Conservation (phyloP, 1,140 invertebrate genomes). For the Drosophila leontia region DNA sequence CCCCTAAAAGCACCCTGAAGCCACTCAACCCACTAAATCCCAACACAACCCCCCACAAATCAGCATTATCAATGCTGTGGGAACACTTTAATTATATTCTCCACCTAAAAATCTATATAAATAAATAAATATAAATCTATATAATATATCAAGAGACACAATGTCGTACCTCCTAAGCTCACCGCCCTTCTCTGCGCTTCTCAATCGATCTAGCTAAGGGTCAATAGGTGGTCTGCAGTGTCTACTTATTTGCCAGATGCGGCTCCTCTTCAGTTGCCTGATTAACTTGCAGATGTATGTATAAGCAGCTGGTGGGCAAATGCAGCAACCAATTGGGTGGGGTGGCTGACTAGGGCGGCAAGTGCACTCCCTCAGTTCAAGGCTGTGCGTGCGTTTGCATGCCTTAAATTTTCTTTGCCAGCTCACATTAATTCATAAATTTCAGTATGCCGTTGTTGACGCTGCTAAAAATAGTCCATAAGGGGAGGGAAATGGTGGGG, state of each 20-base stretch:
- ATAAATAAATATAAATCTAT: too few species aligned
- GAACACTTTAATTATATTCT: neutral
- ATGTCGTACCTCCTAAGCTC: too few species aligned
- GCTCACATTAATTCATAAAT: constrained; percentile 46
- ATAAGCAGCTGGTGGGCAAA: neutral
- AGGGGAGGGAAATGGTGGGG: neutral
- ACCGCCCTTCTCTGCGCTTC: neutral
- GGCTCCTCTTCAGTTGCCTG: constrained; percentile 2
- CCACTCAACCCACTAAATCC: neutral
- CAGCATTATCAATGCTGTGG: constrained; percentile 30
- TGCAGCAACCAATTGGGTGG: constrained; percentile 12
- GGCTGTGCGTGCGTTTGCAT: constrained; percentile 32
- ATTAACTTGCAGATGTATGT: constrained; percentile 44
- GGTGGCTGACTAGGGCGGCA: constrained; percentile 6
- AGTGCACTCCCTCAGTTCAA: constrained; percentile 49
- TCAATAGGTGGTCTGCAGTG: neutral
- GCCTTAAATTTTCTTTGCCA: constrained; percentile 40
- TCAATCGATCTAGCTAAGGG: neutral
- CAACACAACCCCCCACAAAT: neutral
- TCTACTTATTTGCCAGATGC: constrained; percentile 11
- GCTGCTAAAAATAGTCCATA: constrained; percentile 47
- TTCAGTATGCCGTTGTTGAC: constrained; percentile 45
- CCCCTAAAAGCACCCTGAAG: neutral
- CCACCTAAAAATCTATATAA: too few species aligned
- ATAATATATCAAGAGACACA: too few species aligned